phyloP scores from a whole-genome alignment of 1,140 invertebrate genomes.

The Chironomus striatipennis region DNA sequence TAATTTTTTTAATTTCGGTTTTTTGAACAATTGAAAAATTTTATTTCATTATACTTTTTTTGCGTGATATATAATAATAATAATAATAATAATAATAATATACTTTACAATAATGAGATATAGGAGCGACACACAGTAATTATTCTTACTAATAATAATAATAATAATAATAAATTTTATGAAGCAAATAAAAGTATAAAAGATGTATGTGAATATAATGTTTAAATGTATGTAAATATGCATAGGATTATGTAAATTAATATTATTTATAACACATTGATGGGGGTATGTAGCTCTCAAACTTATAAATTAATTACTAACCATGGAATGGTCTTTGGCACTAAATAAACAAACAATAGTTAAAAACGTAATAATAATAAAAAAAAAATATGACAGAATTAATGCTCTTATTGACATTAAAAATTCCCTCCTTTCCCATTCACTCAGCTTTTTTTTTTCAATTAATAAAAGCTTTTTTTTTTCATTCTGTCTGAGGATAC shows the following conservation, averaged over 20 bases:
- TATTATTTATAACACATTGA: constrained; percentile 12
- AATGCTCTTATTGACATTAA: constrained; percentile 1
- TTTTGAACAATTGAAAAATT: too few relatives aligned
- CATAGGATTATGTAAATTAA: neutral
- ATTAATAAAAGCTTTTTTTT: neutral
- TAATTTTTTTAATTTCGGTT: too few relatives aligned
- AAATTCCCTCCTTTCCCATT: neutral
- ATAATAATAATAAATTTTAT: neutral
- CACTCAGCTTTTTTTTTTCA: neutral
- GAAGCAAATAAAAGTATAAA: neutral
- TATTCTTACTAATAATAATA: neutral
- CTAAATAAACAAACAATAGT: constrained; percentile 14
- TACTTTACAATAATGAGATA: too few relatives aligned
- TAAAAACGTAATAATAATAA: neutral
- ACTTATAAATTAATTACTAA: neutral
- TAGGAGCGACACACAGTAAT: too few relatives aligned
- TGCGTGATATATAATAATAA: too few relatives aligned
- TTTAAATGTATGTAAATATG: neutral
- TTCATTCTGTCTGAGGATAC: neutral
- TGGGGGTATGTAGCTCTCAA: neutral
- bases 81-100: too few relatives aligned
- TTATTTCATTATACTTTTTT: too few relatives aligned
- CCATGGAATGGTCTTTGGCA: constrained; percentile 5
- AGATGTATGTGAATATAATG: neutral
- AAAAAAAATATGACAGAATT: neutral